Evolutionary conservation across 2,797 vertebrate genomes (phyloP).

Genomic region (Diceros bicornis): DNA sequence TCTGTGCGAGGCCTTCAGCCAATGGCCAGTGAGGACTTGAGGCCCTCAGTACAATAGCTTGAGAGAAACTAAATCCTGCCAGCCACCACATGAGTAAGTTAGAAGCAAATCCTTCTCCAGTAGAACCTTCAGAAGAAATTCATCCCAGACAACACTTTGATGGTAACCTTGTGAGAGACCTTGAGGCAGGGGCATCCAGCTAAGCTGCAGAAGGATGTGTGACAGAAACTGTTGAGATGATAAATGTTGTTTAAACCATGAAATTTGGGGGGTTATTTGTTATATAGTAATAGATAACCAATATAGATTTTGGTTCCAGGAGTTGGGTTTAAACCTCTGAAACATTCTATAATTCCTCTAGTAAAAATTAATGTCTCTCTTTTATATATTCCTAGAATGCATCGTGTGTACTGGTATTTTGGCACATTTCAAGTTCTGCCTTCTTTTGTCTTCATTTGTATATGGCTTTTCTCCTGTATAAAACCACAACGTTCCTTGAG

Average conservation of each 20-base stretch:
- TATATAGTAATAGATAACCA: not conserved
- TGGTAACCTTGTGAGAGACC: not conserved
- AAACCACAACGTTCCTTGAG: not conserved
- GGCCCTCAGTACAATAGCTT: not conserved
- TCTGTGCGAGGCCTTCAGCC: not conserved
- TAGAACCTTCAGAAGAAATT: not conserved
- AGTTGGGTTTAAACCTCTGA: not conserved
- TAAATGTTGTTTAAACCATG: not conserved
- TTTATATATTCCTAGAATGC: not conserved
- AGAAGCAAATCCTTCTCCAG: not conserved
- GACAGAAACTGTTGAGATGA: not conserved
- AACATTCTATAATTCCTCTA: not conserved
- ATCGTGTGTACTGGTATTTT: not conserved
- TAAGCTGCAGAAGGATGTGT: not conserved
- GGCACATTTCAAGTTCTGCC: not conserved
- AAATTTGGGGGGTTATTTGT: not conserved
- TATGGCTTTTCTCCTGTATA: not conserved
- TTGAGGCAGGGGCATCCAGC: not conserved
- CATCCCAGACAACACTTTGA: not conserved
- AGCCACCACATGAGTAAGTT: not conserved
- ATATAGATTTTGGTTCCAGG: not conserved
- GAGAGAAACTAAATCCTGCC: not conserved
- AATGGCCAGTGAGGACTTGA: not conserved
- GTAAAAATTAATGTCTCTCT: not conserved
- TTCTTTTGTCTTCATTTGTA: slow-evolving; percentile 10